These are phyloP conservation scores for Exaiptasia diaphana DNA, from an alignment of 64 coral and sea anemone genomes.

Conservation along the genomic window DNA sequence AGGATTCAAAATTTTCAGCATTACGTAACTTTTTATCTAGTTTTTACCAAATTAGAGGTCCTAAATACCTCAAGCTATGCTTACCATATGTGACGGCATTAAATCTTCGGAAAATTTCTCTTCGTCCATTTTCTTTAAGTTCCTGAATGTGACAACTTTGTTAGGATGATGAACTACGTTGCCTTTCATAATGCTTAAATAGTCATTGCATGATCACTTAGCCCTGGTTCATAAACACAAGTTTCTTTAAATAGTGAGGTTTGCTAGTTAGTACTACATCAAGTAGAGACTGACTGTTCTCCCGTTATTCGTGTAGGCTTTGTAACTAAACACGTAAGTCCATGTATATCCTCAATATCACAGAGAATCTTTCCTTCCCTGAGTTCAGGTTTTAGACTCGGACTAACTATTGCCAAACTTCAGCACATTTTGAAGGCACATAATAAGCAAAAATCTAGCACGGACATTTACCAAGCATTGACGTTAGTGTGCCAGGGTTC, in stretches of 20 bases:
- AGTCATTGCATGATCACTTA: slow-evolving; percentile 19
- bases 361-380: slow-evolving; percentile 7
- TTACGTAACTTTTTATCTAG: too few relatives aligned
- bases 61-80: too few relatives aligned
- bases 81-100: too few relatives aligned
- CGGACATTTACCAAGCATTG: too few relatives aligned
- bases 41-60: too few relatives aligned
- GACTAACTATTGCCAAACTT: too few relatives aligned
- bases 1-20: too few relatives aligned
- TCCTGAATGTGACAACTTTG: slow-evolving; percentile 15
- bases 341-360: slow-evolving; percentile 2
- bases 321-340: not conserved
- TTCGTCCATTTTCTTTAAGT: slow-evolving; percentile 8
- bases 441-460: too few relatives aligned
- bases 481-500: too few relatives aligned
- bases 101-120: slow-evolving; percentile 14
- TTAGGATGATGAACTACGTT: slow-evolving; percentile 20
- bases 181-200: slow-evolving; percentile 3
- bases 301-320: not conserved
- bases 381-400: not conserved
- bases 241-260: not conserved
- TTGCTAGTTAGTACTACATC: slow-evolving; percentile 16
- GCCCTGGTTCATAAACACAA: not conserved
- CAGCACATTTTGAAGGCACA: too few relatives aligned
- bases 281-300: not conserved